Conservation (phyloP, 2,113 vertebrate genomes). For the Hemiprocne comata region DNA sequence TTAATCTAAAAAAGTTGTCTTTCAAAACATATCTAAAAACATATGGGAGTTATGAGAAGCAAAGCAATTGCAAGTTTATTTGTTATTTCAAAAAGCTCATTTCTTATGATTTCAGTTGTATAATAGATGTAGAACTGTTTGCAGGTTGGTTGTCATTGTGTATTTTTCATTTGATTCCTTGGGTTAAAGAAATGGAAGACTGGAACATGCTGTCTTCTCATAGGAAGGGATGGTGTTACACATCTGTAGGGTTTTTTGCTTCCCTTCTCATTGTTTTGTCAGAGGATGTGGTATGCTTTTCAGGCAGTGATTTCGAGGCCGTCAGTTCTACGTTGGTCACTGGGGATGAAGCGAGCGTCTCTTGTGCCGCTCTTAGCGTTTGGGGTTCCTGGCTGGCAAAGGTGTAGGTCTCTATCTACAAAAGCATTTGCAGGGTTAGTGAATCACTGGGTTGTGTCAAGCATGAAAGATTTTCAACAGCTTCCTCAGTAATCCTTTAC, state of each 20-base stretch:
- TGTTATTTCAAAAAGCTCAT: conserved; percentile 83
- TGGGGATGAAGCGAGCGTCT: conserved; percentile 5
- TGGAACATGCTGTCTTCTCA: background rate
- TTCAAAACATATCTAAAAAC: conserved; percentile 71
- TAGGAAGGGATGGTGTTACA: conserved; percentile 14
- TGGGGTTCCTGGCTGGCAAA: conserved; percentile 15
- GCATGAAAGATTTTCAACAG: conserved; percentile 48
- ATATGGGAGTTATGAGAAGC: conserved; percentile 73
- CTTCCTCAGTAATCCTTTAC: conserved; percentile 26
- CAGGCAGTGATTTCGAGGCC: conserved; percentile 60
- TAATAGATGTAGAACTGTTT: conserved; percentile 55
- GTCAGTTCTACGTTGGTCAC: conserved; percentile 49
- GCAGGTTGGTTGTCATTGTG: conserved; percentile 57
- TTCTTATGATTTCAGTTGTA: conserved; percentile 73
- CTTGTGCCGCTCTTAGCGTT: background rate
- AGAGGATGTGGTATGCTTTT: conserved; percentile 33
- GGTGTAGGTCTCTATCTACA: background rate
- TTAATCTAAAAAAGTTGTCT: conserved; percentile 71
- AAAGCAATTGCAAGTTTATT: conserved; percentile 80
- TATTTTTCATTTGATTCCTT: conserved; percentile 71
- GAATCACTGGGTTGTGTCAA: conserved; percentile 47
- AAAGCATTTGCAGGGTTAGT: background rate
- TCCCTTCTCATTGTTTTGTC: conserved; percentile 26
- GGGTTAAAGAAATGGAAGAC: conserved; percentile 13
- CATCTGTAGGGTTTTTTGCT: background rate